A percentile compares a stretch with the other conserved stretches of the same genome.
Conservation (phyloP, 2,113 vertebrate genomes). For the Pedetes capensis region DNA sequence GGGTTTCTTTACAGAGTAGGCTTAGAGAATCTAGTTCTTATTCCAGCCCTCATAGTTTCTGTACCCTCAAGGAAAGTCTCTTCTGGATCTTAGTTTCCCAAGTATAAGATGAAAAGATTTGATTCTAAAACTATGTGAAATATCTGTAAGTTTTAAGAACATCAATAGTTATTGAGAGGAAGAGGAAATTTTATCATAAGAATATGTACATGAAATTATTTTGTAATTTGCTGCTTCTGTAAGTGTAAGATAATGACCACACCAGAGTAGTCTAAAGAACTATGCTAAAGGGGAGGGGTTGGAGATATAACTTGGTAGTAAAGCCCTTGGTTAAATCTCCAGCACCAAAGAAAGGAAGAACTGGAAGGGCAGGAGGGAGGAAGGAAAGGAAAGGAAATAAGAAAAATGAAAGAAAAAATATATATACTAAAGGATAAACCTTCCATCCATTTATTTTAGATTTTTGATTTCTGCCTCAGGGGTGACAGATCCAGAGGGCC, state of each 20-base stretch:
- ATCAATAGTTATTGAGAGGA: conserved; percentile 12
- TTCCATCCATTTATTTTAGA: neutral
- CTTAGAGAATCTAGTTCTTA: neutral
- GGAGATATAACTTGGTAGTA: neutral
- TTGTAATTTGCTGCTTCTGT: neutral
- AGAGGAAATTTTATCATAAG: neutral
- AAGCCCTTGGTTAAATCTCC: neutral
- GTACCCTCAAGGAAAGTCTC: neutral
- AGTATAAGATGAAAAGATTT: conserved; percentile 11
- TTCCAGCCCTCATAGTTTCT: neutral
- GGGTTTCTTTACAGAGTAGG: neutral
- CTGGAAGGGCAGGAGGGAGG: no score
- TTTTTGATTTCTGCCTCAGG: conserved; percentile 6
- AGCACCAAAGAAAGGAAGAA: neutral
- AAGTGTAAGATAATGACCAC: neutral
- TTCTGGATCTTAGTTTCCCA: neutral
- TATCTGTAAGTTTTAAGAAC: neutral
- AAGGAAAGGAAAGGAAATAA: no score
- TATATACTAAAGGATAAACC: neutral
- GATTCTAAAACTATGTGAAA: conserved; percentile 25
- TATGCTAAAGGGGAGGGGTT: neutral
- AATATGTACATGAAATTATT: neutral
- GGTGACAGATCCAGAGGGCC: neutral
- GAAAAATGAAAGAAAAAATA: neutral
- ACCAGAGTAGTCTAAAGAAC: neutral